Evolutionary conservation across 2,113 vertebrate species (phyloP), one percentile per base, ranked within the genome.

Genomic region (Calcarius ornatus): DNA sequence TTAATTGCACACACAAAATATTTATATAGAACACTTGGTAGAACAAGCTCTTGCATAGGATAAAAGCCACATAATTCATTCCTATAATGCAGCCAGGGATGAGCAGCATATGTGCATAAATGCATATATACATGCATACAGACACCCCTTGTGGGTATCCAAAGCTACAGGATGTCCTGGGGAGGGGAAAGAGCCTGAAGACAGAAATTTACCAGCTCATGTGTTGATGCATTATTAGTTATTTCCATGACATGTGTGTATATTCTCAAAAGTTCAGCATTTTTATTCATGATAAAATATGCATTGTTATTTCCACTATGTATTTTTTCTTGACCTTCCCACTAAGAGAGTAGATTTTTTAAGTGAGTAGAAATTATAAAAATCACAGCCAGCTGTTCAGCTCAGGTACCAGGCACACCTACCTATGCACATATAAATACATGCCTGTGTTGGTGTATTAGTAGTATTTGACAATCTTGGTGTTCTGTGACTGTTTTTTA

Each of bases 1-100:
- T 94, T 93, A 92, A 93, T 92, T 95, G 51, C 75, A 85, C 54
- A 73, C 24, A 73, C 35, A 63, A 95, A 95, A 88, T 86, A 94
- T 80, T 71, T 73, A 88, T 88, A 80, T 37, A 83, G 59, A 88
- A 23, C 85, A 65, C 79, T 90, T 47, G 47, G 91, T 73, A 88
- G 90, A 85, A 77, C n/a, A 87, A 91, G 71, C 38, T 94, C 50
- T 91, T 92, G 94, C 87, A 94, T 94, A 92, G 61, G 42, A 43
- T 63, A 88, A 85, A 83, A 88, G 38, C 27, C 60, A 92, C 76
- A 90, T 75, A 88, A 93, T 92, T 96, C 27, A 84, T 95, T 86
- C 65, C 43, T 92, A 27, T 38, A 61, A 83, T 92, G 64, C 64
- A 90, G 51, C 47, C 71, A 88, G 37, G 27, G 47, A 84, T 75